Base-by-base conservation (phyloP, 2,888 invertebrate genomes). In the Tenodera sinensis region DNA sequence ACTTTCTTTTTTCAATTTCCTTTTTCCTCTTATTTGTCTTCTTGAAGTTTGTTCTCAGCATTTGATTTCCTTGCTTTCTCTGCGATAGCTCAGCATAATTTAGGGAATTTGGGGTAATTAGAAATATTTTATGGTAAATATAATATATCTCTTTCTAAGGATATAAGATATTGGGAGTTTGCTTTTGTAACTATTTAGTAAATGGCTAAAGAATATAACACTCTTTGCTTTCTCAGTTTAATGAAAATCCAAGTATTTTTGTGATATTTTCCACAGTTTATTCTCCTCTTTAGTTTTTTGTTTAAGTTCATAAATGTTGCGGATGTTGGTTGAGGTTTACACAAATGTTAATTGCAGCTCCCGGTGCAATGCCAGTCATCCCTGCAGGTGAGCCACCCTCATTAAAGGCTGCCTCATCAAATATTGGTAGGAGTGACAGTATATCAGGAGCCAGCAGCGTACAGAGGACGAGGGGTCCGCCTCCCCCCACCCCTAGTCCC, bases 401-500 rank as follows among this genome's bases (percentile, higher is more conserved):
- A 28, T 91, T 93, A 88, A 92, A 93, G 91, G 91, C 92, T 83
- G 90, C 91, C 34, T 91, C 91, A 9, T 87, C 91, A 84, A 83
- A 83, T 83, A 86, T 88, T 83, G 89, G 87, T 27, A 89, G 88
- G 83, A 88, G 88, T 84, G 82, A 83, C 83, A 87, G 87, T 87
- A 83, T 87, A 87, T 86, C 86, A 25, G 87, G 87, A 15, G n/a
- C 87, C 27, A 42, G 87, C 81, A 91, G 91, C 20, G 91, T 95
- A 91, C 93, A 96, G 93, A 93, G 96, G 92, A 96, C 96, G 71
- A 95, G 96, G 92, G 96, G 96, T 92, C 96, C 96, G 83, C 95
- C 95, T 7, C 96, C 96, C 0, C 96, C 96, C 25, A 95, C 96
- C 8, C 93, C 93, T 83, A 90, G 91, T 25, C 90, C 90, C 83